A percentile compares a stretch with the other conserved stretches of the same genome.
These are phyloP conservation scores for Ceratina japonica DNA, from an alignment of 1,140 invertebrate species.

Conservation along the genomic window DNA sequence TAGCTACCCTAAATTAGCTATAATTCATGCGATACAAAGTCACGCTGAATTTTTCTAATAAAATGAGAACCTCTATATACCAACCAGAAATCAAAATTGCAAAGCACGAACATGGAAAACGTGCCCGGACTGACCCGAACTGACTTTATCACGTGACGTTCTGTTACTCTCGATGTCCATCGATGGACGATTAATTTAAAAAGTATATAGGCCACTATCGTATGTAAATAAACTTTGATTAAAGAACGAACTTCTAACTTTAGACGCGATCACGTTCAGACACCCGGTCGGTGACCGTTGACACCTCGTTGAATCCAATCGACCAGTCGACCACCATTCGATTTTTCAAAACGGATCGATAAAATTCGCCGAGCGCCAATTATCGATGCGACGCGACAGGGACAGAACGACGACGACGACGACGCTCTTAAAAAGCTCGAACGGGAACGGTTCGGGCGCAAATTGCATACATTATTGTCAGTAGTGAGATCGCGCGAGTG, in stretches of 20 bases:
- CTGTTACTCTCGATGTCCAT: no score
- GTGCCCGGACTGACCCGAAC: no score
- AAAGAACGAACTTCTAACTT: no score
- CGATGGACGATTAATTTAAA: no score
- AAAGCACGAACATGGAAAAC: not conserved
- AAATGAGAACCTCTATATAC: not conserved
- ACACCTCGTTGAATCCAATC: not conserved
- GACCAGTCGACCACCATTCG: no score
- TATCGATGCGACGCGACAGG: not conserved
- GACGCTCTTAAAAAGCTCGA: not conserved
- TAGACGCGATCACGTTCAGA: no score
- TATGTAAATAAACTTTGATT: no score
- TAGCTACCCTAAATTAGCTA: not conserved
- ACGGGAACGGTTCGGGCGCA: not conserved
- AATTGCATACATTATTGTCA: not conserved
- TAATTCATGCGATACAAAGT: no score
- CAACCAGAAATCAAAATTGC: not conserved
- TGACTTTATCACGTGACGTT: not conserved
- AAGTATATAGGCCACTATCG: no score
- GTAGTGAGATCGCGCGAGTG: not conserved
- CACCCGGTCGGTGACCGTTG: not conserved
- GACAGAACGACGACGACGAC: not conserved
- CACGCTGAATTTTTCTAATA: no score
- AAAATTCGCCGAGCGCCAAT: slow-evolving; percentile 2
- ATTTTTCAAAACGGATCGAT: slow-evolving; percentile 5